phyloP scores from a whole-genome alignment of 35 echinoderm and acorn worm species.

The Lytechinus variegatus region DNA sequence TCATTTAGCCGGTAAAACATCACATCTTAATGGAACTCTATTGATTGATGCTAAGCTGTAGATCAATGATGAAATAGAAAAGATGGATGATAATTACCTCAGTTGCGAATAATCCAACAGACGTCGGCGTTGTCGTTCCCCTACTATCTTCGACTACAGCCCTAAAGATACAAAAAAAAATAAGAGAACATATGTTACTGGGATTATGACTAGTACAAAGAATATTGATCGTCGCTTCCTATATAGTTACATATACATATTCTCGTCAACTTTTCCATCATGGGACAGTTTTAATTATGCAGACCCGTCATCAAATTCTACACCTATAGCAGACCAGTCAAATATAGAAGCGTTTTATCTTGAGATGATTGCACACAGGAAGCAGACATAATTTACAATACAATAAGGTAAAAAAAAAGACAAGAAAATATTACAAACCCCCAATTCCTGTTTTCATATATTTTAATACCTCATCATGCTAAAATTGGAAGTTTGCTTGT shows the following conservation, averaged over 20 bases:
- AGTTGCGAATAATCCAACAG: conserved; percentile 28
- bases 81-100: conserved; percentile 52
- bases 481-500: not conserved
- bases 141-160: conserved; percentile 45
- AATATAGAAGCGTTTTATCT: too few species aligned
- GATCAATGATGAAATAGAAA: conserved; percentile 40
- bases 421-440: not conserved
- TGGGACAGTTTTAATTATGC: not conserved
- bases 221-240: not conserved
- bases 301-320: not conserved
- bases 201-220: not conserved
- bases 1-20: conserved; percentile 5
- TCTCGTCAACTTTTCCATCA: not conserved
- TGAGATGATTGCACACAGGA: too few species aligned
- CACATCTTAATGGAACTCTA: conserved; percentile 28
- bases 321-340: not conserved
- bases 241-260: not conserved
- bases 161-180: not conserved
- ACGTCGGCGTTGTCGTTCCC: conserved; percentile 7
- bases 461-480: not conserved
- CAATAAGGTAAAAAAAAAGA: too few species aligned
- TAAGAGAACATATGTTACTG: conserved; percentile 31
- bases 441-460: not conserved
- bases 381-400: too few species aligned
- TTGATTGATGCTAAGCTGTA: conserved; percentile 20